These are phyloP conservation scores for Drosophila repletoides DNA, from an alignment of 1,140 invertebrate genomes.

Conservation along the genomic window DNA sequence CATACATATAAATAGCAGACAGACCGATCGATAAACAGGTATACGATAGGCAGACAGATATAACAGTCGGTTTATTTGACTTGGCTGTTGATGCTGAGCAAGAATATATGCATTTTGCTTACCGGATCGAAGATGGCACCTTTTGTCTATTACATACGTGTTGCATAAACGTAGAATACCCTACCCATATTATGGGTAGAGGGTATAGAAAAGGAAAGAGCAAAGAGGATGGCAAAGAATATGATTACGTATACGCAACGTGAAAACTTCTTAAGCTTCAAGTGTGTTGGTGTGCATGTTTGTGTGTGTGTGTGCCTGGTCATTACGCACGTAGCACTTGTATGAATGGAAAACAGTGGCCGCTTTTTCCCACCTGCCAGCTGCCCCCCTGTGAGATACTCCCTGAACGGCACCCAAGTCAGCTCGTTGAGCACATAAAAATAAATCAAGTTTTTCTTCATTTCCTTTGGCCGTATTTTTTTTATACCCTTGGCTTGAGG, in stretches of 20 bases:
- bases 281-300: constrained; percentile 39
- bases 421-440: constrained; percentile 72
- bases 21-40: no score
- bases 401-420: constrained; percentile 38
- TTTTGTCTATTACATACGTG: no score
- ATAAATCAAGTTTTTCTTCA: constrained; percentile 80
- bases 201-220: constrained; percentile 12
- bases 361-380: constrained; percentile 1
- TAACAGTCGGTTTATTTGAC: no score
- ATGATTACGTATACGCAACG: constrained; percentile 76
- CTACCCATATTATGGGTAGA: no score
- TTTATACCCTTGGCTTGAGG: no score
- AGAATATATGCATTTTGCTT: no score
- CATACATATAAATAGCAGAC: no score
- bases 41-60: no score
- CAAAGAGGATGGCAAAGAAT: constrained; percentile 38
- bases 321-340: constrained; percentile 77
- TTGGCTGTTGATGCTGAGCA: no score
- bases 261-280: constrained; percentile 73
- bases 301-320: constrained; percentile 58
- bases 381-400: not conserved
- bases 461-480: constrained; percentile 64
- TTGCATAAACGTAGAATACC: no score
- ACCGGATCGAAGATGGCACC: no score
- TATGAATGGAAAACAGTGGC: constrained; percentile 77